Percentiles rank a stretch among this genome's conserved stretches.
phyloP scores from a whole-genome alignment of 2,888 invertebrate genomes.

The Aproaerema taeniolella region DNA sequence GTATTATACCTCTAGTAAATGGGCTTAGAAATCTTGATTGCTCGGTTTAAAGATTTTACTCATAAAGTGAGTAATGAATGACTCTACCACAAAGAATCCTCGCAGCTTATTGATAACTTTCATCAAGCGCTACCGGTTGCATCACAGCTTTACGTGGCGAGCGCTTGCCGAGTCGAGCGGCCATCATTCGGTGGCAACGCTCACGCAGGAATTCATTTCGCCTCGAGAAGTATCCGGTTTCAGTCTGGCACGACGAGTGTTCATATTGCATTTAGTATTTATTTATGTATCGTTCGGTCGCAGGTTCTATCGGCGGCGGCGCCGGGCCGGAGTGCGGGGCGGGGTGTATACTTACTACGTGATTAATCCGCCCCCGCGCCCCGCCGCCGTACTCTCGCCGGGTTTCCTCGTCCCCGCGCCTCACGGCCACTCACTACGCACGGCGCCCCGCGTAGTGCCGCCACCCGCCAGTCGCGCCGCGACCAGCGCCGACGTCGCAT shows the following conservation, averaged over 20 bases:
- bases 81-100: too few species aligned
- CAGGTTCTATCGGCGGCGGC: slow-evolving; percentile 57
- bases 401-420: slow-evolving; percentile 78
- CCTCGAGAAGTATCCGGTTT: slow-evolving; percentile 71
- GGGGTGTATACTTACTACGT: slow-evolving; percentile 76
- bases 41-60: too few species aligned
- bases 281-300: slow-evolving; percentile 69
- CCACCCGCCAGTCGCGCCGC: slow-evolving; percentile 40
- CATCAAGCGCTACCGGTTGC: slow-evolving; percentile 3
- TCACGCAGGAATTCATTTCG: slow-evolving; percentile 68
- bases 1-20: slow-evolving; percentile 2
- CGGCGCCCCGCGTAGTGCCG: slow-evolving; percentile 69
- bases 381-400: slow-evolving; percentile 69
- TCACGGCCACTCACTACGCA: slow-evolving; percentile 77
- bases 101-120: slow-evolving; percentile 9
- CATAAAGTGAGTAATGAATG: too few species aligned
- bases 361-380: slow-evolving; percentile 64
- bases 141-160: background rate
- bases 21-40: too few species aligned
- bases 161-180: slow-evolving; percentile 14
- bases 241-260: slow-evolving; percentile 68
- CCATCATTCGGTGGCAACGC: slow-evolving; percentile 60
- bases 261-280: slow-evolving; percentile 69
- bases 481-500: slow-evolving; percentile 68
- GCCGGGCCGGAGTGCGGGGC: slow-evolving; percentile 42